These are phyloP conservation scores for Colletes latitarsis DNA, from an alignment of 1,140 invertebrate species.

Conservation along the genomic window DNA sequence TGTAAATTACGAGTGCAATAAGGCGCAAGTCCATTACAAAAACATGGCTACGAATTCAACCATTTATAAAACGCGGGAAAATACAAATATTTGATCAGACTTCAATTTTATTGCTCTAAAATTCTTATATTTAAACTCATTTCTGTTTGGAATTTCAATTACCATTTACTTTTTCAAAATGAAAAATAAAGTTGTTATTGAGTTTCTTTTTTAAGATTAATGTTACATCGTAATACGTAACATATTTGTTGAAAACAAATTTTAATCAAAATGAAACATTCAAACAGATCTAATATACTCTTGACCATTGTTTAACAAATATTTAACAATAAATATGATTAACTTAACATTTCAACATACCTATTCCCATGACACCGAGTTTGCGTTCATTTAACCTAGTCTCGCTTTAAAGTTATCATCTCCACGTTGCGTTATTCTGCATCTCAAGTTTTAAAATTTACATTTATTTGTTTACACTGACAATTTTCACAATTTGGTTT, in stretches of 20 bases:
- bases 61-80: conserved; percentile 47
- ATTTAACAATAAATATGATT: not conserved
- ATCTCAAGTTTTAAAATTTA: not conserved
- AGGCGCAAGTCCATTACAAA: conserved; percentile 22
- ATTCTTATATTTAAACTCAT: not conserved
- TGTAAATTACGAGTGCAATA: conserved; percentile 37
- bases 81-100: not conserved
- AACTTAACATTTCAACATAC: too few species aligned
- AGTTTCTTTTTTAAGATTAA: too few species aligned
- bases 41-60: conserved; percentile 43
- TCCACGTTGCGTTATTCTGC: not conserved
- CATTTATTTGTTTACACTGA: not conserved
- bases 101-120: not conserved
- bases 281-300: not conserved
- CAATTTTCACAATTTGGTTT: not conserved
- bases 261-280: too few species aligned
- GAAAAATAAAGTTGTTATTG: too few species aligned
- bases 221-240: too few species aligned
- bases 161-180: not conserved
- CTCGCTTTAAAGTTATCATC: not conserved
- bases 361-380: too few species aligned
- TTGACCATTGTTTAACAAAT: not conserved
- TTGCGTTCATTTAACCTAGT: too few species aligned
- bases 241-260: too few species aligned
- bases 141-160: not conserved